Conservation (phyloP, 1,140 invertebrate genomes). For the Drosophila subobscura region DNA sequence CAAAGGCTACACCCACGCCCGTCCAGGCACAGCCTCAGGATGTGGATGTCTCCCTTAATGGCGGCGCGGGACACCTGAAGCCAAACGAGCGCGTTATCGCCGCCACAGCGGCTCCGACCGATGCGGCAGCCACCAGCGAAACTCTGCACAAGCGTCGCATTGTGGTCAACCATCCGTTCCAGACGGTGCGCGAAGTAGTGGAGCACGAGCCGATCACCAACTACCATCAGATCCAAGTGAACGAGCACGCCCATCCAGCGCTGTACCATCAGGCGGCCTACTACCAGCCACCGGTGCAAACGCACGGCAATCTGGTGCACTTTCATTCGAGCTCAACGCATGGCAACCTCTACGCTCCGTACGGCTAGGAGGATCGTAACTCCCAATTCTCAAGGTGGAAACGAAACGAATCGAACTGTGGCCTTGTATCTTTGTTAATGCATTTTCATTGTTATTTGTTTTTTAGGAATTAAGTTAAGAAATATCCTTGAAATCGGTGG, state of each 20-base stretch:
- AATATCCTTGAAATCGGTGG: conserved; percentile 49
- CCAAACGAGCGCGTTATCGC: conserved; percentile 85
- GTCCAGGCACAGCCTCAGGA: conserved; percentile 43
- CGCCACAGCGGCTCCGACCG: conserved; percentile 85
- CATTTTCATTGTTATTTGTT: conserved; percentile 51
- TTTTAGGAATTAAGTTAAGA: conserved; percentile 7
- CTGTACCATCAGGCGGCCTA: conserved; percentile 74
- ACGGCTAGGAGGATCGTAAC: conserved; percentile 20
- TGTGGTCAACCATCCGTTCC: conserved; percentile 86
- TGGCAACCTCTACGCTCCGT: conserved; percentile 54
- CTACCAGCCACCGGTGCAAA: conserved; percentile 64
- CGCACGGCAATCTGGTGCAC: conserved; percentile 71
- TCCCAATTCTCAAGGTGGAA: conserved; percentile 8
- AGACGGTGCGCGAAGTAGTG: conserved; percentile 86
- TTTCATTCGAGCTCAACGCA: conserved; percentile 55
- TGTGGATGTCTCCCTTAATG: conserved; percentile 66
- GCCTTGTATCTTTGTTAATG: conserved; percentile 25
- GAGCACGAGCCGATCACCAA: conserved; percentile 86
- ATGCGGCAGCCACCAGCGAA: conserved; percentile 84
- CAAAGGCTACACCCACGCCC: conserved; percentile 80
- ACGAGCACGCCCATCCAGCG: conserved; percentile 77
- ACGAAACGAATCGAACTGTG: conserved; percentile 29
- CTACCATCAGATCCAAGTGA: conserved; percentile 84
- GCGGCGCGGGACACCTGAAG: conserved; percentile 74
- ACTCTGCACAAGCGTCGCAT: conserved; percentile 86